Base-by-base conservation (phyloP, 1,140 invertebrate species). In the Magallana gigas region DNA sequence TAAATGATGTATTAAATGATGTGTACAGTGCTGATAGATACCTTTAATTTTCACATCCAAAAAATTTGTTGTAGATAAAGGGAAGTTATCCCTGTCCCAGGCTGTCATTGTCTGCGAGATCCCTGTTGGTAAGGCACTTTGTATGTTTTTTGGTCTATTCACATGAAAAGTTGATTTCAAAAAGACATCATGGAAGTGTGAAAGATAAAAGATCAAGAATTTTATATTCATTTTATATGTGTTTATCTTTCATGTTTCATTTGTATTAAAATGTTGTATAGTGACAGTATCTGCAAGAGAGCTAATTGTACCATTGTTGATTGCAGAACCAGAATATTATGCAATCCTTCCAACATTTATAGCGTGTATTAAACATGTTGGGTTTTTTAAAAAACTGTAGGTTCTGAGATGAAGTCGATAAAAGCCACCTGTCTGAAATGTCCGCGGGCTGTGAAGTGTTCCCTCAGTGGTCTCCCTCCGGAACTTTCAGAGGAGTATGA, bases 351-450 rank as follows among this genome's bases (percentile, higher is more conserved):
- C 36, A 48, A 48, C 36, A 48, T 48, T 48, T 48, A 48, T 48
- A 48, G 36, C 36, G 5, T 48, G 36, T 48, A 48, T 48, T 48
- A 3, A 48, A 48, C 36, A 48, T 2, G 0, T 48, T 48, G 36
- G 36, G 5, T 48, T 48, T 48, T 48, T 48, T 48, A 48, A 48
- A 23, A 48, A 48, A 48, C 36, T 62, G 29, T 18, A 62, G 59
- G 36, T 48, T 14, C 60, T 68, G 81, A 36, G 56, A 68, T 76
- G n/a, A 58, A 9, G 8, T 57, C 57, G 9, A 12, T 59, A 9
- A 71, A 18, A 14, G 36, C 57, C 0, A 76, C 36, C 4, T 84
- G 83, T 57, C 87, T 87, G 23, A 87, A 87, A 64, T 62, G 82
- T 36, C 59, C 59, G 1, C 68, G 80, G 14, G 11, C 59, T 56